Evolutionary conservation across 2,888 invertebrate species (phyloP), one percentile per base, ranked within the genome.

Genomic region (Agrenia bidenticulata): DNA sequence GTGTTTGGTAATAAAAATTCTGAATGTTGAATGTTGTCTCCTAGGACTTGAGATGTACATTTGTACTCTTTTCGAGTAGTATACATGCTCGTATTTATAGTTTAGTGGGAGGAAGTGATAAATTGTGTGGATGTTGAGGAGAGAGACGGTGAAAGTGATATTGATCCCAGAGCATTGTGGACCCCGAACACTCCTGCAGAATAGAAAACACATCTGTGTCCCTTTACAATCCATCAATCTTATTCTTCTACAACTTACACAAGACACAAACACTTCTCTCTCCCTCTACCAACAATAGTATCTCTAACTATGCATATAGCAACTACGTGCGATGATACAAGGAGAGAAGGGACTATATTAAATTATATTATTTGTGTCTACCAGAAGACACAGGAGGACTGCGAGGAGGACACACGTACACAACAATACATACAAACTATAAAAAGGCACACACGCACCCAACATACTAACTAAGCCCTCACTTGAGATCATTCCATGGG

Each of bases 131-230:
- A 55, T 55, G 49, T 37, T 54, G 21, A 61, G 63, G 67, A 64
- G 61, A 63, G 69, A 45, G 61, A 63, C 63, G 69, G 63, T 69
- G 71, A 73, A 73, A 73, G 71, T 72, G 73, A 73, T 73, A 73
- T 72, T 73, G 73, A 73, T 72, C 73, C 64, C 66, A 19, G 4
- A 5, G 4, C 45, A 51, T 23, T 51, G 51, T 26, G 55, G 13
- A 45, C 27, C 17, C 23, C 27, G 55, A 55, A 55, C 55, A 55
- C 55, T 55, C 32, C 41, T 39, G 50, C 26, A 39, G 42, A 63
- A 24, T 57, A 37, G 56, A 60, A 59, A 53, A 56, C 67, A 61
- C 67, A 67, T 67, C 63, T 67, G 67, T 61, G 67, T 67, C 61
- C 51, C 66, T 63, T 63, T 57, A 57, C 39, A 57, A 57, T 57